A percentile compares a stretch with the other conserved stretches of the same genome.
Evolutionary conservation across 2,797 vertebrate species (phyloP).

Genomic region (Sebastes miniatus): DNA sequence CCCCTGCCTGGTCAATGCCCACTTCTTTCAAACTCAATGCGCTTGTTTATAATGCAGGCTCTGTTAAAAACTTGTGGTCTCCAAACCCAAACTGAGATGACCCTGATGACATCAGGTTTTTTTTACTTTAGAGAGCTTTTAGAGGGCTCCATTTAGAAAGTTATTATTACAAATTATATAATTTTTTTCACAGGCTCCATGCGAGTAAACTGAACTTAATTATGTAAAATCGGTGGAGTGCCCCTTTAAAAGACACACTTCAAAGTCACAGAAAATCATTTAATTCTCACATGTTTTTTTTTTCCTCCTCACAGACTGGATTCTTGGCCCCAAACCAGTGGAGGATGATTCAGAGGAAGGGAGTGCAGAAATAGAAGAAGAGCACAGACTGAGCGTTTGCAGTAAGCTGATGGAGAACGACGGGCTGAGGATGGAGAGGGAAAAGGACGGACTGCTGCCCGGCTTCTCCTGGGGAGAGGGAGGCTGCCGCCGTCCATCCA

Average conservation of each 20-base stretch:
- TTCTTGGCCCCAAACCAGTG: constrained; percentile 72
- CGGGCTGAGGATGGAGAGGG: constrained; percentile 46
- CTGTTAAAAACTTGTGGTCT: not conserved
- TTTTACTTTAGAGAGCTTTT: not conserved
- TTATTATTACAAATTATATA: not conserved
- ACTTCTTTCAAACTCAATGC: not conserved
- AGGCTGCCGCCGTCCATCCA: not conserved
- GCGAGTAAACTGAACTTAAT: not conserved
- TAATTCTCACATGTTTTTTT: not conserved
- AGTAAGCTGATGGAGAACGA: constrained; percentile 34
- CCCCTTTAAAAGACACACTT: not conserved
- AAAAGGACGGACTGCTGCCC: constrained; percentile 45
- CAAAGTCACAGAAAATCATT: not conserved
- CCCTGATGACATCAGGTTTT: not conserved
- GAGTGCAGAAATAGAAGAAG: constrained; percentile 32
- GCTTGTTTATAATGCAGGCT: not conserved
- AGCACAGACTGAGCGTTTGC: constrained; percentile 28
- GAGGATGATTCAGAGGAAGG: constrained; percentile 61
- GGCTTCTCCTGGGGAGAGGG: constrained; percentile 37
- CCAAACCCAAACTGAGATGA: not conserved
- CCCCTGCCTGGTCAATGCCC: not conserved
- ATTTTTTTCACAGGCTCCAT: not conserved
- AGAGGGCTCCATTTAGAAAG: not conserved
- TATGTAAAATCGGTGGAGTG: not conserved
- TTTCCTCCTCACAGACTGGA: constrained; percentile 65